These are phyloP conservation scores for Ceyx melanurus DNA, from an alignment of 2,113 vertebrate species.

Conservation along the genomic window DNA sequence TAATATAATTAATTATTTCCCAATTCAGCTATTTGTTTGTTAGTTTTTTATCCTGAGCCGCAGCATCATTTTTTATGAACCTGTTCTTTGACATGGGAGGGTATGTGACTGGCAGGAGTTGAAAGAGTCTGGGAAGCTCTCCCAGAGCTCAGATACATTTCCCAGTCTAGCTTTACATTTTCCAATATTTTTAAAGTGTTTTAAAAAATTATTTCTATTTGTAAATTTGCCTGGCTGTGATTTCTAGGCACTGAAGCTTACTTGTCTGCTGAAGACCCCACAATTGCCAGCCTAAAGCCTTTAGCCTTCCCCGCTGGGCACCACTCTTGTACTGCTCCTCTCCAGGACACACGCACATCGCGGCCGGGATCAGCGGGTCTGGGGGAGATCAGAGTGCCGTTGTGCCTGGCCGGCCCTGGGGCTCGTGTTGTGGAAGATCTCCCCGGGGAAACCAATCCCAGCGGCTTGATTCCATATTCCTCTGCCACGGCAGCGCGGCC, in stretches of 20 bases:
- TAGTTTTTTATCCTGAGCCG: neutral
- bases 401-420: neutral
- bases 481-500: neutral
- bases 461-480: conserved; percentile 32
- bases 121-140: neutral
- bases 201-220: neutral
- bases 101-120: neutral
- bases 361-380: rapidly evolving
- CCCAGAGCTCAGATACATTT: neutral
- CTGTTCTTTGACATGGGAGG: neutral
- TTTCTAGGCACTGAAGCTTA: neutral
- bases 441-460: conserved; percentile 1
- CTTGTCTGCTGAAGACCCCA: neutral
- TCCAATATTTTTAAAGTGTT: neutral
- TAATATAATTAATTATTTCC: neutral
- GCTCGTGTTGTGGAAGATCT: neutral
- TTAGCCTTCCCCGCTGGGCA: rapidly evolving
- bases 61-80: neutral
- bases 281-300: neutral
- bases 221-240: neutral
- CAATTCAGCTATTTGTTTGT: neutral
- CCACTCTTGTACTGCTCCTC: neutral
- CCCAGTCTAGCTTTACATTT: rapidly evolving
- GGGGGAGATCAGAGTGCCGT: neutral
- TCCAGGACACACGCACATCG: neutral